Evolutionary conservation across 1,140 invertebrate genomes (phyloP).

Genomic region (Anagrus nilaparvatae): DNA sequence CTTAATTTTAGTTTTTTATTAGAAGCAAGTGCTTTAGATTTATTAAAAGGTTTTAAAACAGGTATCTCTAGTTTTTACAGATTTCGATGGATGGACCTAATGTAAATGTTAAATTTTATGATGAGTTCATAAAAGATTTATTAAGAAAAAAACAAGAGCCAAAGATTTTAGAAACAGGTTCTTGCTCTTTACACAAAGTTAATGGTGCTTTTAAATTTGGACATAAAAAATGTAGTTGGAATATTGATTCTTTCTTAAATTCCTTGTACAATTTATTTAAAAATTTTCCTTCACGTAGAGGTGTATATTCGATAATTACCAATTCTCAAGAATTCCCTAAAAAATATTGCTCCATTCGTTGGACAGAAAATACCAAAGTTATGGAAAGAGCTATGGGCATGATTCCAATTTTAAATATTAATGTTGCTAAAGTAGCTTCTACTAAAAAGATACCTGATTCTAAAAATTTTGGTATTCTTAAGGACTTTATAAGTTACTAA

Average conservation of each 20-base stretch:
- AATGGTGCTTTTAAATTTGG: constrained; percentile 15
- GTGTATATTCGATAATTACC: constrained; percentile 1
- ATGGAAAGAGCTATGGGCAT: constrained; percentile 4
- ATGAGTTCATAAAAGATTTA: too few relatives aligned
- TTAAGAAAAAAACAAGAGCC: too few relatives aligned
- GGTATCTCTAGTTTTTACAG: constrained; percentile 13
- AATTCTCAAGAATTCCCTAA: constrained; percentile 6
- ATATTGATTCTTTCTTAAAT: constrained; percentile 3
- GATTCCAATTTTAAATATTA: constrained; percentile 1
- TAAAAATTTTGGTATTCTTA: constrained; percentile 1
- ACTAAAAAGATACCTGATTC: too few relatives aligned
- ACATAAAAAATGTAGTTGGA: constrained; percentile 7
- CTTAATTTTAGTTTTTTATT: constrained; percentile 15
- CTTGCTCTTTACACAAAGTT: too few relatives aligned
- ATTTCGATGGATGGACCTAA: constrained; percentile 10
- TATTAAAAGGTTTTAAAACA: constrained; percentile 15
- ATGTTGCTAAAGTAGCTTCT: too few relatives aligned
- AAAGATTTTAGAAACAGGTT: too few relatives aligned
- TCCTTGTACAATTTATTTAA: constrained; percentile 9
- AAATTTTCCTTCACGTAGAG: constrained; percentile 5
- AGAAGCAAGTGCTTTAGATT: constrained; percentile 10
- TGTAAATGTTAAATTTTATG: too few relatives aligned
- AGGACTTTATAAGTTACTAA: not conserved
- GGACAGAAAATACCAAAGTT: constrained; percentile 6
- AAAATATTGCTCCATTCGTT: constrained; percentile 13